phyloP scores from a whole-genome alignment of 2,113 vertebrate species.

The Osmerus eperlanus region DNA sequence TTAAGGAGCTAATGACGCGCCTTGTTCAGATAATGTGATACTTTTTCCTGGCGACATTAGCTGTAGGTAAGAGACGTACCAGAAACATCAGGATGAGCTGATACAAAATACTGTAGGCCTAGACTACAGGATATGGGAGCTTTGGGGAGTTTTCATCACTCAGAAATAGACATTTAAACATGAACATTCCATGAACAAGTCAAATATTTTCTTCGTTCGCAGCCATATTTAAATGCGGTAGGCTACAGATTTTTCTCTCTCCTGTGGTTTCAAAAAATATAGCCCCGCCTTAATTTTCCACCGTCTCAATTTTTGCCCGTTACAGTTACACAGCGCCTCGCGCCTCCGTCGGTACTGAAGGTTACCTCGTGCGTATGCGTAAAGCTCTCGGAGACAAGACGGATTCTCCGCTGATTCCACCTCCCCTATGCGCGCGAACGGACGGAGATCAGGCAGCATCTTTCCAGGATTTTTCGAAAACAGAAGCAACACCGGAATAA shows the following conservation, averaged over 20 bases:
- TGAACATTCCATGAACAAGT: too few species aligned
- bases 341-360: slow-evolving; percentile 49
- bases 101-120: too few species aligned
- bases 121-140: too few species aligned
- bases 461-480: neutral
- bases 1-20: too few species aligned
- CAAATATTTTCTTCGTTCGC: too few species aligned
- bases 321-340: slow-evolving; percentile 36
- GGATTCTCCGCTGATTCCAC: slow-evolving; percentile 11
- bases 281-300: slow-evolving; percentile 63
- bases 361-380: slow-evolving; percentile 61
- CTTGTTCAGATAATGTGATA: too few species aligned
- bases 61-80: too few species aligned
- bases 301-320: slow-evolving; percentile 40
- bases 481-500: neutral
- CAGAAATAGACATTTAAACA: too few species aligned
- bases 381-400: slow-evolving; percentile 49
- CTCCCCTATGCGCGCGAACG: slow-evolving; percentile 3
- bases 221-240: neutral
- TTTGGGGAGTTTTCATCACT: too few species aligned
- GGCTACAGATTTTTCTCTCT: slow-evolving; percentile 1
- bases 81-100: too few species aligned
- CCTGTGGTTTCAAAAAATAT: slow-evolving; percentile 42
- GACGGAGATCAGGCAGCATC: slow-evolving; percentile 5
- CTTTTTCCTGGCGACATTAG: too few species aligned